phyloP scores from a whole-genome alignment of 2,888 invertebrate species.

The Drosophila tripunctata region DNA sequence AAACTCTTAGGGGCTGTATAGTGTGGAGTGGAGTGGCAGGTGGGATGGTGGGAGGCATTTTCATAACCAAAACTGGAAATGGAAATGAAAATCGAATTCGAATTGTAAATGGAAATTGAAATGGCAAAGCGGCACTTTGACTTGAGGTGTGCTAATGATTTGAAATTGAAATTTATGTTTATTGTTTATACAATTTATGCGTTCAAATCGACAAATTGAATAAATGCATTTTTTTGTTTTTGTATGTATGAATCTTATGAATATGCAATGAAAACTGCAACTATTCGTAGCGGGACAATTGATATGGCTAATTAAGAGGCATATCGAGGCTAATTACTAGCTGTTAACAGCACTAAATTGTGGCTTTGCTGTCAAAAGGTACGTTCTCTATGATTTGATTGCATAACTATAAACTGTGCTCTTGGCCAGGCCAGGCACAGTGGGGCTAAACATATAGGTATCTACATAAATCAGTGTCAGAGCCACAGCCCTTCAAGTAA shows the following conservation, averaged over 20 bases:
- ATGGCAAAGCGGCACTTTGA: slow-evolving; percentile 37
- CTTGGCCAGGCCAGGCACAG: slow-evolving; percentile 9
- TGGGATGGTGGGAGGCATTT: slow-evolving; percentile 19
- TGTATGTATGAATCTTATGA: slow-evolving; percentile 50
- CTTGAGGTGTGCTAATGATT: slow-evolving; percentile 73
- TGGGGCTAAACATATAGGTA: too few species aligned
- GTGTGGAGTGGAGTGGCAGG: background rate
- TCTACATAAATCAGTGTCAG: slow-evolving; percentile 69
- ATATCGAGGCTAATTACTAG: slow-evolving; percentile 73
- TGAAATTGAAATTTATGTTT: slow-evolving; percentile 69
- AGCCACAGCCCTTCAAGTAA: slow-evolving; percentile 18
- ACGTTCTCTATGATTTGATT: slow-evolving; percentile 38
- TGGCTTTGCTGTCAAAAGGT: slow-evolving; percentile 27
- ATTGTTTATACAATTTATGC: slow-evolving; percentile 58
- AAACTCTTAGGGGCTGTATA: slow-evolving; percentile 8
- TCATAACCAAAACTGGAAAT: slow-evolving; percentile 34
- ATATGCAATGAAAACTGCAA: slow-evolving; percentile 58
- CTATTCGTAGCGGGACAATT: slow-evolving; percentile 16
- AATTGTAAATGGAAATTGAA: background rate
- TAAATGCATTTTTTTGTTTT: too few species aligned
- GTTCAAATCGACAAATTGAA: slow-evolving; percentile 19
- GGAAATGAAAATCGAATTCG: slow-evolving; percentile 16
- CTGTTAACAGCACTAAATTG: slow-evolving; percentile 74
- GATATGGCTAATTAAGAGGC: slow-evolving; percentile 69
- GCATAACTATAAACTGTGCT: slow-evolving; percentile 31